Conservation (phyloP, 2,888 invertebrate species). For the Loripinus fragilis region DNA sequence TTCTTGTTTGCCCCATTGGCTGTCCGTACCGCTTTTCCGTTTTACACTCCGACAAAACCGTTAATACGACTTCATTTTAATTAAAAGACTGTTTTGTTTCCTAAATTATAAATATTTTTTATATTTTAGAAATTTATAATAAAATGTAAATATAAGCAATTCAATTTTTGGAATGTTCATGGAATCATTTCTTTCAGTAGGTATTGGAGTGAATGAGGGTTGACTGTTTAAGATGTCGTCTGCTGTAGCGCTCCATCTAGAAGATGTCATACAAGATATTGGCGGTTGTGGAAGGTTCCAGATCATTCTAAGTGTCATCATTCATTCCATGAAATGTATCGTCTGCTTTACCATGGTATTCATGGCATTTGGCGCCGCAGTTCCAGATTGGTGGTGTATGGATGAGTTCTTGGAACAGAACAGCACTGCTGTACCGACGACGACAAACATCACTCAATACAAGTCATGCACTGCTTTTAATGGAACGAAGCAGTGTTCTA, state of each 20-base stretch:
- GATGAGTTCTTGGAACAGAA: constrained; percentile 17
- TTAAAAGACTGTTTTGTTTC: too few relatives aligned
- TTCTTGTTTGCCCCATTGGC: too few relatives aligned
- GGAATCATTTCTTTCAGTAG: too few relatives aligned
- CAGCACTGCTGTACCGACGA: neutral
- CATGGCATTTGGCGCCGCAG: constrained; percentile 48
- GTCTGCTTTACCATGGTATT: constrained; percentile 39
- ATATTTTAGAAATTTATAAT: too few relatives aligned
- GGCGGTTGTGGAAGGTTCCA: constrained; percentile 60
- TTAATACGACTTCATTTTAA: too few relatives aligned
- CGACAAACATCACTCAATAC: neutral
- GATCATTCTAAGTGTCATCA: constrained; percentile 26
- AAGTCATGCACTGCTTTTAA: constrained; percentile 10
- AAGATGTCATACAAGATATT: constrained; percentile 38
- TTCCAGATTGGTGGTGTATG: constrained; percentile 55
- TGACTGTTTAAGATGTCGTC: constrained; percentile 7
- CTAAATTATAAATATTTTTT: too few relatives aligned
- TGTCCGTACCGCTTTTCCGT: too few relatives aligned
- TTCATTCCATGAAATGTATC: constrained; percentile 46
- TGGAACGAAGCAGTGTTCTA: neutral
- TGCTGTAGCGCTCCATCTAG: constrained; percentile 21
- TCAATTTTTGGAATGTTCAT: too few relatives aligned
- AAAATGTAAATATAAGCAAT: too few relatives aligned
- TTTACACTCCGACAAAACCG: too few relatives aligned
- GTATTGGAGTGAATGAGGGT: too few relatives aligned